Evolutionary conservation across 2,113 vertebrate genomes (phyloP).

Genomic region (Oreochromis spilurus): DNA sequence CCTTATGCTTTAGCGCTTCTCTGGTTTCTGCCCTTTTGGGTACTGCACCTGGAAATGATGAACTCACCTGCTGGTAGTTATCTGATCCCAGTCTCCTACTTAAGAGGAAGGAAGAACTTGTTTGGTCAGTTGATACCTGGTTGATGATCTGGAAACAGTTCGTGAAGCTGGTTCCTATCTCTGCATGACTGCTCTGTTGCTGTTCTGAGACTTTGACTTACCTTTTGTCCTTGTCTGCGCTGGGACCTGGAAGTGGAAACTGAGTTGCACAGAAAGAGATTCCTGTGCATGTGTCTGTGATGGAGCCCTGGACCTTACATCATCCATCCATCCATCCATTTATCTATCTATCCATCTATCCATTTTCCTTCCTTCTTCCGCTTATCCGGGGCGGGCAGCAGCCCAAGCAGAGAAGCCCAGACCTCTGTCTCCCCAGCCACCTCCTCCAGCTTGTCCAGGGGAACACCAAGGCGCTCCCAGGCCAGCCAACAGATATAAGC

Average conservation of each 20-base stretch:
- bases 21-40: neutral
- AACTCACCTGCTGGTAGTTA: neutral
- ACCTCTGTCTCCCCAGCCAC: too few species aligned
- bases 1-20: neutral
- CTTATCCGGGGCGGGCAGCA: too few species aligned
- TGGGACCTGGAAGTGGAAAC: neutral
- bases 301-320: neutral
- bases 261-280: neutral
- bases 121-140: neutral
- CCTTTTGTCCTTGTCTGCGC: neutral
- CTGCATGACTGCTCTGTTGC: neutral
- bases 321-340: too few species aligned
- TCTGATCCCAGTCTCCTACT: neutral
- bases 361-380: too few species aligned
- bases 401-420: too few species aligned
- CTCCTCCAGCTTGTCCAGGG: too few species aligned
- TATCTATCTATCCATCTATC: too few species aligned
- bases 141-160: neutral
- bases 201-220: neutral
- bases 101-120: neutral
- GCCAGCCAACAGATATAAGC: too few species aligned
- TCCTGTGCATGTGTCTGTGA: neutral
- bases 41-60: neutral
- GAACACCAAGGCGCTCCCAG: too few species aligned
- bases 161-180: neutral